Evolutionary conservation across 1,140 invertebrate species (phyloP).

Genomic region (Temnothorax curvispinosus): DNA sequence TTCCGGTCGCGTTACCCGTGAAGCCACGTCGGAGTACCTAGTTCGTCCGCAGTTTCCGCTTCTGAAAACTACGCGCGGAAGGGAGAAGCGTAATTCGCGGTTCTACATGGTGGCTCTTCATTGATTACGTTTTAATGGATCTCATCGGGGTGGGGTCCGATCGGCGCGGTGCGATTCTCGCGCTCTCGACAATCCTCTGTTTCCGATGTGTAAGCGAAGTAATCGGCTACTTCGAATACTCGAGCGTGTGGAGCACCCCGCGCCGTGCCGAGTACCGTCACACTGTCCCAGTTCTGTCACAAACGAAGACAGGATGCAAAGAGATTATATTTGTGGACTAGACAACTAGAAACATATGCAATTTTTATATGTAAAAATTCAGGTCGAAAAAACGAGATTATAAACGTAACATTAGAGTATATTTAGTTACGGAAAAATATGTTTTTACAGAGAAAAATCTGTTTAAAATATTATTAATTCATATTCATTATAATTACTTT

Average conservation of each 20-base stretch:
- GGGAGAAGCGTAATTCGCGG: conserved; percentile 42
- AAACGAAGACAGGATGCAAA: conserved; percentile 40
- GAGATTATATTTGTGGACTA: conserved; percentile 52
- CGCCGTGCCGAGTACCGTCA: conserved; percentile 31
- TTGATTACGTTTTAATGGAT: conserved; percentile 67
- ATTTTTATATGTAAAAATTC: conserved; percentile 53
- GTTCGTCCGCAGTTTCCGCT: conserved; percentile 58
- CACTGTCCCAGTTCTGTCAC: conserved; percentile 50
- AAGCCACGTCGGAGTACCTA: conserved; percentile 38
- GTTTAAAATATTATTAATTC: not conserved
- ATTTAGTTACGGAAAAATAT: not conserved
- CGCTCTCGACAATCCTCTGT: conserved; percentile 35
- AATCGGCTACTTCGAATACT: conserved; percentile 51
- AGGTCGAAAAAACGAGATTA: not conserved
- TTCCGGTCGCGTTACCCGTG: conserved; percentile 30
- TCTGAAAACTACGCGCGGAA: conserved; percentile 43
- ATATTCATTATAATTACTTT: not conserved
- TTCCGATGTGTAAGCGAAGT: conserved; percentile 47
- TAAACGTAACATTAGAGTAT: not conserved
- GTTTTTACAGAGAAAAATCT: not conserved
- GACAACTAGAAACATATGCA: conserved; percentile 40
- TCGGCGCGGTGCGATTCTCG: not conserved
- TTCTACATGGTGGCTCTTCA: conserved; percentile 38
- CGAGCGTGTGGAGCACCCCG: not conserved
- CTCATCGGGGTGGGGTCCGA: not conserved